Evolutionary conservation across 1,140 invertebrate genomes (phyloP).

Genomic region (Pseudomyrmex cubaensis): DNA sequence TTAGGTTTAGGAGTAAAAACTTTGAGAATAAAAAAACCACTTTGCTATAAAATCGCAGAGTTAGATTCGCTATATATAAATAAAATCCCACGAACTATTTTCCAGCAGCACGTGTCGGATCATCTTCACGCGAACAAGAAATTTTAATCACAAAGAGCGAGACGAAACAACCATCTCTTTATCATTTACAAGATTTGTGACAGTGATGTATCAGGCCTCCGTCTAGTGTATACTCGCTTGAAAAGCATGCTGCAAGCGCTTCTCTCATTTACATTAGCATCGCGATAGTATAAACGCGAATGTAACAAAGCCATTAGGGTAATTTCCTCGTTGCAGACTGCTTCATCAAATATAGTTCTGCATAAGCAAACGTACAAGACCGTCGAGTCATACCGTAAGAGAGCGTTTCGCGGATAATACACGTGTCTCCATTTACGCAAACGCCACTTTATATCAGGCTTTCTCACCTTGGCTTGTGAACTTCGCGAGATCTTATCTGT

Average conservation of each 20-base stretch:
- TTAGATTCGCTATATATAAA: too few relatives aligned
- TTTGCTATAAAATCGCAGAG: too few relatives aligned
- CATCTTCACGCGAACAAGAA: too few relatives aligned
- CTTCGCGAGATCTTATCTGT: conserved; percentile 12
- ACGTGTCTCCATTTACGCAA: neutral
- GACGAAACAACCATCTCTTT: too few relatives aligned
- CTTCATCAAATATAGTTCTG: neutral
- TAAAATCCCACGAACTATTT: too few relatives aligned
- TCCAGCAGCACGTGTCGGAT: too few relatives aligned
- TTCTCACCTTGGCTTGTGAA: neutral
- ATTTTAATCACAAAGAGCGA: too few relatives aligned
- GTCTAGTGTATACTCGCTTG: neutral
- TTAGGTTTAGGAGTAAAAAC: too few relatives aligned
- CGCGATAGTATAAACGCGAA: neutral
- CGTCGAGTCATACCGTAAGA: too few relatives aligned
- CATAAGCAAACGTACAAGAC: neutral
- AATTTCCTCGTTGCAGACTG: neutral
- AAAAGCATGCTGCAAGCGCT: neutral
- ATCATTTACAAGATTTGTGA: neutral
- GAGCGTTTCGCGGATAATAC: neutral
- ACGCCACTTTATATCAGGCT: neutral
- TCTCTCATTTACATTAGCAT: neutral
- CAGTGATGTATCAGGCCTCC: neutral
- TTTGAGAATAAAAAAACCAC: too few relatives aligned
- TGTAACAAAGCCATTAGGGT: neutral